Conservation (phyloP, 2,113 vertebrate species). For the Oophaga pumilio region DNA sequence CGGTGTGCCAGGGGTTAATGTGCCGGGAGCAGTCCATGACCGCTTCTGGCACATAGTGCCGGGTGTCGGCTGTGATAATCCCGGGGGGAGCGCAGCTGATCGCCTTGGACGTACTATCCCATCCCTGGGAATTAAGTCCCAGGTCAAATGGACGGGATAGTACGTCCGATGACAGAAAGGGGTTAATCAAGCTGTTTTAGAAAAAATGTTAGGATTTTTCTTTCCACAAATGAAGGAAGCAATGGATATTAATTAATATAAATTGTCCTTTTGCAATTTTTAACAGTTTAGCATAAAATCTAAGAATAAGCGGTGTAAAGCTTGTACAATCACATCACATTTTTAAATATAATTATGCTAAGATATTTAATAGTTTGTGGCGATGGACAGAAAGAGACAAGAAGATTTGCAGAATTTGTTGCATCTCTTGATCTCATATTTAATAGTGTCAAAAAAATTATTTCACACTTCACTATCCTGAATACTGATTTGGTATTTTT, state of each 20-base stretch:
- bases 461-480: background rate
- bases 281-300: background rate
- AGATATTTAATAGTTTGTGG: background rate
- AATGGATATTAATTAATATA: background rate
- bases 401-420: constrained; percentile 14
- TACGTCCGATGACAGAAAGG: no score
- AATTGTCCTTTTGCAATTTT: background rate
- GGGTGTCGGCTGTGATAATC: no score
- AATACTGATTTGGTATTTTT: constrained; percentile 44
- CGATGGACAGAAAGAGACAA: background rate
- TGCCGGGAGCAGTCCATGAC: no score
- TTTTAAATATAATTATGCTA: background rate
- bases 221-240: background rate
- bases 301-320: background rate
- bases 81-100: no score
- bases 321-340: background rate
- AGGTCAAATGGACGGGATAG: no score
- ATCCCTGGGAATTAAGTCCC: no score
- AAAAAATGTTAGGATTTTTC: background rate
- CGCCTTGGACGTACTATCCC: no score
- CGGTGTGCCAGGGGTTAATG: no score
- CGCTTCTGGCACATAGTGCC: no score
- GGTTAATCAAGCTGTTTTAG: background rate
- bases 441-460: constrained; percentile 6
- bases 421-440: constrained; percentile 2